These are phyloP conservation scores for Peromyscus californicus DNA, from an alignment of 2,113 vertebrate genomes.

Conservation along the genomic window DNA sequence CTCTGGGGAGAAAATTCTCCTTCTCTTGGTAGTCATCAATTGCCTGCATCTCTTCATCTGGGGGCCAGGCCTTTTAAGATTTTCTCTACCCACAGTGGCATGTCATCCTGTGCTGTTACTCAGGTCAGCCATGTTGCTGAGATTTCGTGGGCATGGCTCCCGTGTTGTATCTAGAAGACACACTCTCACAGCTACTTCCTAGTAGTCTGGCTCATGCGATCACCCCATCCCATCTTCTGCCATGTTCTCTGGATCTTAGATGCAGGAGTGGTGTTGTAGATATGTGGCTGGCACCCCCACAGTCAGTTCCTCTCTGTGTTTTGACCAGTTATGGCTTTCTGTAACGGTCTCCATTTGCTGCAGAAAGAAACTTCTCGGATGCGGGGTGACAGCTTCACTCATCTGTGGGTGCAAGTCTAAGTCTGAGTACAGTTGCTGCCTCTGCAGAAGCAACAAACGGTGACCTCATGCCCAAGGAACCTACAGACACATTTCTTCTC, in stretches of 20 bases:
- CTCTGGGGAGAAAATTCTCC: neutral
- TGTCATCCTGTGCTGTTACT: neutral
- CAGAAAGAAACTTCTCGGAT: neutral
- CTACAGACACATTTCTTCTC: neutral
- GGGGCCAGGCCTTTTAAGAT: neutral
- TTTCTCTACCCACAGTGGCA: neutral
- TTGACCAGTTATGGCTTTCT: neutral
- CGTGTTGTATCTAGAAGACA: neutral
- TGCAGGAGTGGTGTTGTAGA: neutral
- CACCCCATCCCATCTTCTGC: neutral
- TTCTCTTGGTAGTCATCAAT: neutral
- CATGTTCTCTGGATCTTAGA: neutral
- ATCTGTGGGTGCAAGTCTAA: neutral
- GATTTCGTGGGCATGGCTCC: neutral
- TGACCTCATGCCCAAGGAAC: neutral
- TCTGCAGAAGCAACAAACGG: neutral
- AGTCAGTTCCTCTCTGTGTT: neutral
- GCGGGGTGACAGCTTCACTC: neutral
- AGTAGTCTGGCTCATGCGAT: neutral
- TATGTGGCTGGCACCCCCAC: neutral
- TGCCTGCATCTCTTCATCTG: neutral
- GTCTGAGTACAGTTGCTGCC: neutral
- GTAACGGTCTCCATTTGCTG: neutral
- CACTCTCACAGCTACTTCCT: neutral
- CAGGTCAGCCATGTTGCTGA: neutral